Evolutionary conservation across 2,888 invertebrate genomes (phyloP).

Genomic region (Drosophila greeni): DNA sequence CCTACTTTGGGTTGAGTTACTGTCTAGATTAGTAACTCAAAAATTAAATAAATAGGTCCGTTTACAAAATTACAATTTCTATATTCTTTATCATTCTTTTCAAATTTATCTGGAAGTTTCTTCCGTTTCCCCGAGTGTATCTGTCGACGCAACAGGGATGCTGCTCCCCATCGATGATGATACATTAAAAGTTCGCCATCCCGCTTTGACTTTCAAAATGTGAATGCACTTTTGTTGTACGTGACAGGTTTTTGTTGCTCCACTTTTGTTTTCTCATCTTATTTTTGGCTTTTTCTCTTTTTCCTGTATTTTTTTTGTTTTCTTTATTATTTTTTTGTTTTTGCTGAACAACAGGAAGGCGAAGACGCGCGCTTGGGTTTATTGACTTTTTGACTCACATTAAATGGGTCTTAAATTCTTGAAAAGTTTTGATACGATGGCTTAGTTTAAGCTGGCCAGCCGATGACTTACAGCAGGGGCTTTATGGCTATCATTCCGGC

Average conservation of each 20-base stretch:
- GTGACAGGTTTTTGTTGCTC: slow-evolving; percentile 50
- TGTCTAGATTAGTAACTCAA: too few species aligned
- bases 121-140: slow-evolving; percentile 8
- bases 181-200: slow-evolving; percentile 55
- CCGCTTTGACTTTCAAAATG: slow-evolving; percentile 64
- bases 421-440: slow-evolving; percentile 36
- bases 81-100: neutral
- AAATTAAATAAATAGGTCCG: too few species aligned
- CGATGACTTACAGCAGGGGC: slow-evolving; percentile 16
- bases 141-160: slow-evolving; percentile 6
- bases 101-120: neutral
- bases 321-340: slow-evolving; percentile 9
- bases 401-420: slow-evolving; percentile 39
- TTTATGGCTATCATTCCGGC: slow-evolving; percentile 1
- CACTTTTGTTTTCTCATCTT: slow-evolving; percentile 52
- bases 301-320: slow-evolving; percentile 32
- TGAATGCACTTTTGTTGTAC: slow-evolving; percentile 61
- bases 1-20: too few species aligned
- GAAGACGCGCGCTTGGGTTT: slow-evolving; percentile 41
- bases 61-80: too few species aligned
- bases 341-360: slow-evolving; percentile 49
- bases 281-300: slow-evolving; percentile 42
- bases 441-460: slow-evolving; percentile 25
- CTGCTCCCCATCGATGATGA: slow-evolving; percentile 48
- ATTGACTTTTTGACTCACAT: slow-evolving; percentile 51